Percentiles rank a stretch among this genome's conserved stretches.
Conservation (phyloP, 2,888 invertebrate species). For the Drosophila dives region DNA sequence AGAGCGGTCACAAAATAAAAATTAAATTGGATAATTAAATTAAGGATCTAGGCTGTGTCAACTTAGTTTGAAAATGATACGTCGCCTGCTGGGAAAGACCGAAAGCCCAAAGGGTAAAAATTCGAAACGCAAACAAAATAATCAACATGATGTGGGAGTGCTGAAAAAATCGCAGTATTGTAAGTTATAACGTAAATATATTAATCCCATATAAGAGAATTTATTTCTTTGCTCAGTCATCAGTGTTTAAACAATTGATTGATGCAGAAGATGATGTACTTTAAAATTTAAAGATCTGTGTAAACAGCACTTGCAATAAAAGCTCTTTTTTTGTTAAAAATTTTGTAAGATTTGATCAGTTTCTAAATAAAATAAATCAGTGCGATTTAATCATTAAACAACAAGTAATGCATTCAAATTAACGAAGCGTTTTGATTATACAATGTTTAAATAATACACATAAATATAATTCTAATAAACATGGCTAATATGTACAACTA, state of each 20-base stretch:
- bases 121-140: conserved; percentile 18
- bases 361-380: neutral
- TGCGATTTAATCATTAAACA: neutral
- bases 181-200: conserved; percentile 35
- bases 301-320: neutral
- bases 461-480: neutral
- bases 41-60: neutral
- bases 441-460: neutral
- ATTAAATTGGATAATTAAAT: conserved; percentile 3
- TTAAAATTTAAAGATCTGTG: neutral
- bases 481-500: neutral
- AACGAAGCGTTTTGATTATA: neutral
- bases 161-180: conserved; percentile 28
- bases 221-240: neutral
- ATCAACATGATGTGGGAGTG: conserved; percentile 27
- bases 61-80: conserved; percentile 39
- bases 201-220: conserved; percentile 2
- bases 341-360: neutral
- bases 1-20: neutral
- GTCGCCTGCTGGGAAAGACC: conserved; percentile 46
- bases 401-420: neutral
- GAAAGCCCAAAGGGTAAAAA: conserved; percentile 15
- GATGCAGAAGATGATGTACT: neutral
- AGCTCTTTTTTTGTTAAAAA: neutral
- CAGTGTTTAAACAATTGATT: neutral